Conservation (phyloP, 2,888 invertebrate species). For the Nephrotoma appendiculata region DNA sequence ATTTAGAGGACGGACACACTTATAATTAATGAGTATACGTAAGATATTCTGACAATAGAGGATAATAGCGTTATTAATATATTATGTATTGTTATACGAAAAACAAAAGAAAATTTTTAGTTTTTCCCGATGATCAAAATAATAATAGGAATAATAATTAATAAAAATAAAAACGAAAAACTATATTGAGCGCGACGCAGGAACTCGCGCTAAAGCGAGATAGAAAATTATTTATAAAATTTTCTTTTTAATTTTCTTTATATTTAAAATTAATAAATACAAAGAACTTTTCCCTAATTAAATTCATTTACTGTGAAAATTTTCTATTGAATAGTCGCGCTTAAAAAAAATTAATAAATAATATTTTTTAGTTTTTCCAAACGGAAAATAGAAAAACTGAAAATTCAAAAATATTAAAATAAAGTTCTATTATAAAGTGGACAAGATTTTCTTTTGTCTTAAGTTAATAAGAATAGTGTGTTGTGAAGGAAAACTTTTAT, state of each 20-base stretch:
- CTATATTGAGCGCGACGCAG: background rate
- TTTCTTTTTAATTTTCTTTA: background rate
- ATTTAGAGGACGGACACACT: background rate
- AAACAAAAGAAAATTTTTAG: background rate
- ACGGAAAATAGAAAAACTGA: background rate
- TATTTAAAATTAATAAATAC: constrained; percentile 1
- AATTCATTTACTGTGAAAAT: background rate
- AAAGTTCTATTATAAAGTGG: background rate
- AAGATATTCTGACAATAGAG: background rate
- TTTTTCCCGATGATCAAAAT: background rate
- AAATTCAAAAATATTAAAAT: background rate
- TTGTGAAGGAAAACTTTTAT: background rate
- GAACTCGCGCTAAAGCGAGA: background rate
- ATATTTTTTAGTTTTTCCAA: background rate
- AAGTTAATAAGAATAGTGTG: background rate
- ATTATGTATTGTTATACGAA: background rate
- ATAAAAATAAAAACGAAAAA: background rate
- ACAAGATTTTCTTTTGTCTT: background rate
- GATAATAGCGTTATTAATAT: background rate
- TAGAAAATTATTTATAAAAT: background rate
- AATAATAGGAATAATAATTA: background rate
- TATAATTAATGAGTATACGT: background rate
- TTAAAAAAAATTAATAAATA: background rate
- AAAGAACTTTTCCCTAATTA: background rate
- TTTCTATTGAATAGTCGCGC: background rate